phyloP scores from a whole-genome alignment of 2,888 invertebrate genomes.

The Hipparchia sbordonii region DNA sequence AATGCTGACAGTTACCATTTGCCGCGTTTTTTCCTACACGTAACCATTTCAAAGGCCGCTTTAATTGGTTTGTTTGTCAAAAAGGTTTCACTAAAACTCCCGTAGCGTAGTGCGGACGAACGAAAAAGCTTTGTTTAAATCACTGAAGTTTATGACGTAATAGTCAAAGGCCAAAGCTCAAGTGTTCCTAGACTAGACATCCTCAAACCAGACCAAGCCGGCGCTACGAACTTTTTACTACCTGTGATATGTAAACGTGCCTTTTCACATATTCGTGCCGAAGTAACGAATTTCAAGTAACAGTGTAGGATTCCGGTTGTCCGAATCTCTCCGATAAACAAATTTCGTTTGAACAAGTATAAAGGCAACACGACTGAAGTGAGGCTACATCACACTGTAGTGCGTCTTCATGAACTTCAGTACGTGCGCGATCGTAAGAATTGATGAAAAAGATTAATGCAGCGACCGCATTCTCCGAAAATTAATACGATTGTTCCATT shows the following conservation, averaged over 20 bases:
- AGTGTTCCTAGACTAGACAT: slow-evolving; percentile 37
- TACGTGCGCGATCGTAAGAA: slow-evolving; percentile 56
- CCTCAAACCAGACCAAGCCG: slow-evolving; percentile 9
- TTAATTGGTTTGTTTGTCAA: slow-evolving; percentile 67
- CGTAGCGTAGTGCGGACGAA: slow-evolving; percentile 30
- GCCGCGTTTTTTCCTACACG: slow-evolving; percentile 61
- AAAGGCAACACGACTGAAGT: neutral
- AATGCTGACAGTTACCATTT: slow-evolving; percentile 77
- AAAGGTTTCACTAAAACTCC: slow-evolving; percentile 40
- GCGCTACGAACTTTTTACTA: neutral
- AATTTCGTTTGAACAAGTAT: neutral
- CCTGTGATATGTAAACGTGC: neutral
- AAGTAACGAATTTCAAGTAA: neutral
- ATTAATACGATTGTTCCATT: slow-evolving; percentile 80
- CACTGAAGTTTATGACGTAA: slow-evolving; percentile 43
- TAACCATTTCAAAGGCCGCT: slow-evolving; percentile 59
- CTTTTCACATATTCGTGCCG: neutral
- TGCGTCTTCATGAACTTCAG: neutral
- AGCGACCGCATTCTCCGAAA: slow-evolving; percentile 73
- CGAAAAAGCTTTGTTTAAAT: slow-evolving; percentile 24
- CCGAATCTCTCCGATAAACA: neutral
- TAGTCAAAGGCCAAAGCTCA: slow-evolving; percentile 9
- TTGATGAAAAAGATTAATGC: slow-evolving; percentile 71
- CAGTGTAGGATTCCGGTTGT: neutral
- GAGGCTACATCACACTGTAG: neutral